Percentiles rank a stretch among this genome's conserved stretches.
Conservation (phyloP, 2,113 vertebrate species). For the Lycocorax pyrrhopterus region DNA sequence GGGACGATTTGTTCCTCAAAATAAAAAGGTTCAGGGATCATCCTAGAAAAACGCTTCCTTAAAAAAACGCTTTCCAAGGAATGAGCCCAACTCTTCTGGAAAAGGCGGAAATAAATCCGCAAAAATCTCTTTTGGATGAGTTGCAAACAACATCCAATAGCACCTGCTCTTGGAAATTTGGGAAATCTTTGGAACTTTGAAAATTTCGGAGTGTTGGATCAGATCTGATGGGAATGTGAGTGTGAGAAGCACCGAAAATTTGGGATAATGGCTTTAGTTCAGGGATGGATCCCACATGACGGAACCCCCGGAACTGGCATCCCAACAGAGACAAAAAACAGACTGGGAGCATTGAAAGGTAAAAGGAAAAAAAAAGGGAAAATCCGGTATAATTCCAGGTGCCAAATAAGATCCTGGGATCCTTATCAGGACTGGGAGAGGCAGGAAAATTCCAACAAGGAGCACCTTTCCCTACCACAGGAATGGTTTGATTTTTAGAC, state of each 20-base stretch:
- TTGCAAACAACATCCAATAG: accelerated
- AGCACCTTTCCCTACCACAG: background rate
- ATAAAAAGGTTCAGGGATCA: background rate
- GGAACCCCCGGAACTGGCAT: background rate
- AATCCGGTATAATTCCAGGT: background rate
- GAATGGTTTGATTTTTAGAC: background rate
- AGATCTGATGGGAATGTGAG: background rate
- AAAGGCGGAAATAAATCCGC: accelerated
- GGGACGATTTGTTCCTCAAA: background rate
- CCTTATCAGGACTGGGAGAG: background rate
- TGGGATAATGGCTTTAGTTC: background rate
- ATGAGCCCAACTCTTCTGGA: background rate
- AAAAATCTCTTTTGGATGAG: background rate
- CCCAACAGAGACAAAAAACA: background rate
- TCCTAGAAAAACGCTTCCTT: background rate
- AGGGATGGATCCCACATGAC: background rate
- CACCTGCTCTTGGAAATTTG: background rate
- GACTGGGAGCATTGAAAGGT: background rate
- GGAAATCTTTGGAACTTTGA: background rate
- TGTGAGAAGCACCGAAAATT: background rate
- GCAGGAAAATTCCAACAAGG: background rate
- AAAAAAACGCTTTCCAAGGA: background rate
- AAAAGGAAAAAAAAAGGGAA: background rate
- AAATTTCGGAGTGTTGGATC: background rate
- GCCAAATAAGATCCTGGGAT: background rate